A percentile compares a stretch with the other conserved stretches of the same genome.
phyloP scores from a whole-genome alignment of 53 echinoderm and acorn worm species.

The Stichopus horrens region DNA sequence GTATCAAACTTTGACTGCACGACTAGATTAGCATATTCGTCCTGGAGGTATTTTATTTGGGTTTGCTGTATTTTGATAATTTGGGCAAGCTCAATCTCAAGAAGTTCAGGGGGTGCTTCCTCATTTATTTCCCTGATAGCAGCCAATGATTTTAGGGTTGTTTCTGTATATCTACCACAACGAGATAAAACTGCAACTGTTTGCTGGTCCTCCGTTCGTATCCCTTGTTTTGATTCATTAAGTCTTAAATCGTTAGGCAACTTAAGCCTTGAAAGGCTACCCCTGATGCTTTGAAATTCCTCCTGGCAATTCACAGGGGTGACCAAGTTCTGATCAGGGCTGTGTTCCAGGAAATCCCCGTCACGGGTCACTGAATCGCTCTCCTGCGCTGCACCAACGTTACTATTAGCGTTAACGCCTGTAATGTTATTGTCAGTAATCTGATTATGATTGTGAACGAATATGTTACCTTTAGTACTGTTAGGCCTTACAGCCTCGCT shows the following conservation, averaged over 20 bases:
- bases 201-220: slow-evolving; percentile 34
- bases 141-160: no score
- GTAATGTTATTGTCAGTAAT: slow-evolving; percentile 6
- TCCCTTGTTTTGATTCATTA: slow-evolving; percentile 25
- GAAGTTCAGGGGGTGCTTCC: no score
- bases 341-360: slow-evolving; percentile 12
- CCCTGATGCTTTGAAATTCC: slow-evolving; percentile 10
- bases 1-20: no score
- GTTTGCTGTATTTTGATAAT: no score
- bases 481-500: slow-evolving; percentile 5
- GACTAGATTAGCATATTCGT: no score
- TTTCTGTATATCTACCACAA: slow-evolving; percentile 16
- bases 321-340: slow-evolving; percentile 21
- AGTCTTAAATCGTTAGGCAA: slow-evolving; percentile 28
- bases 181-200: slow-evolving; percentile 12
- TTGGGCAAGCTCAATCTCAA: no score
- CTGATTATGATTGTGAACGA: neutral
- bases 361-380: neutral
- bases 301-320: slow-evolving; percentile 27
- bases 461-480: neutral
- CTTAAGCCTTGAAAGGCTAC: neutral
- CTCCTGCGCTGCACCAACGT: slow-evolving; percentile 9
- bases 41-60: no score
- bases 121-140: no score
- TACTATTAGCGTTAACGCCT: slow-evolving; percentile 17